Base-by-base conservation (phyloP, 2,113 vertebrate genomes). In the Cyprinus carpio region DNA sequence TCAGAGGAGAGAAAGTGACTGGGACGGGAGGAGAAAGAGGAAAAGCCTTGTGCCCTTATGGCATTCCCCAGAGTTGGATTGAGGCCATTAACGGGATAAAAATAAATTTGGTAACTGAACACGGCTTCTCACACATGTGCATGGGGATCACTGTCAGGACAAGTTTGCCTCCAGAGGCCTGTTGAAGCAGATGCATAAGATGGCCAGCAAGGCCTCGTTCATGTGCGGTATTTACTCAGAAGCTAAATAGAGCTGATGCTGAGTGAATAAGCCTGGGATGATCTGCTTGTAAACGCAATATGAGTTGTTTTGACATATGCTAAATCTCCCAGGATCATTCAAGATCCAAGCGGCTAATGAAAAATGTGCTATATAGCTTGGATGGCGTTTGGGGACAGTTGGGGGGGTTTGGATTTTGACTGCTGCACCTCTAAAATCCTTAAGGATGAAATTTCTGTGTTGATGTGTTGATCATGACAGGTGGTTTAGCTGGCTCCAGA, bases 121-220 rank as follows among this genome's bases (percentile, higher is more conserved):
- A 95, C 34, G 90, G 9, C 90, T 79, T 91, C 92, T 91, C 92
- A 90, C 94, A 93, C 95, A 94, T 95, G 96, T 91, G 90, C 90
- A 0, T 88, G 91, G 92, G 91, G 93, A 96, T 97, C 96, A 96
- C 94, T 96, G 96, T 97, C 96, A 96, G 29, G 29, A 40, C 87
- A 87, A 90, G 67, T 86, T 80, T 64, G 89, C 86, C 90, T 46
- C 49, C 62, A 71, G 7, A 51, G 76, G 10, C 64, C 69, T 46
- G 34, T 23, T 49, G 67, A 74, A 16, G 31, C n/a, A 40, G 67
- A 75, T 64, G 84, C 40, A 58, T 51, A 43, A 75, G 84, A 74
- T 58, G 8, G 25, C 34, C 25, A 23, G 51, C 27, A 2, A 37
- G 12, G 16, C 27, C 75, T 34, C 49, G 15, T 49, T 79, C 29